phyloP scores from a whole-genome alignment of 2,113 vertebrate genomes.

The Myrmecobius fasciatus region DNA sequence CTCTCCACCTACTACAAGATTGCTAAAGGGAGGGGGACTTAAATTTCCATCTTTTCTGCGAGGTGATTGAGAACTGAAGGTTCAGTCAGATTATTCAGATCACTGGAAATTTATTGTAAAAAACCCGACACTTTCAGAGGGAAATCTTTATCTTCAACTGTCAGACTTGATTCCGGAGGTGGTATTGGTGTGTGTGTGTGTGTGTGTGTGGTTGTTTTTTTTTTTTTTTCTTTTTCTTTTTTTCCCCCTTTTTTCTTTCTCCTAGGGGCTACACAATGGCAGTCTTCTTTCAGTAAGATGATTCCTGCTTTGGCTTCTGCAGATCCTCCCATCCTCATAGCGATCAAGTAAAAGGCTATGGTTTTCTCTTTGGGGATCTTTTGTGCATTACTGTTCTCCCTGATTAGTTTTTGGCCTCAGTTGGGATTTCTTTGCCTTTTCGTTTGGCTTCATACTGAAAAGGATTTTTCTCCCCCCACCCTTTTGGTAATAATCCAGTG shows the following conservation, averaged over 20 bases:
- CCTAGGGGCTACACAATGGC: constrained; percentile 91
- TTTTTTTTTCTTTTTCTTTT: not conserved
- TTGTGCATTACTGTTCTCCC: constrained; percentile 88
- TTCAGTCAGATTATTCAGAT: constrained; percentile 82
- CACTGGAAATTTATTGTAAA: constrained; percentile 84
- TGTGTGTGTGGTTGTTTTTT: constrained; percentile 66
- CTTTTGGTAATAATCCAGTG: constrained; percentile 85
- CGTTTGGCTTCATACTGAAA: constrained; percentile 85
- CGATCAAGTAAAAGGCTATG: constrained; percentile 94
- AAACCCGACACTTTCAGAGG: constrained; percentile 82
- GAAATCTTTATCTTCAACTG: constrained; percentile 84
- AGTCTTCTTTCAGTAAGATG: constrained; percentile 93
- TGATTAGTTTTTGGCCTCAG: constrained; percentile 89
- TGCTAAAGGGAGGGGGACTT: constrained; percentile 71
- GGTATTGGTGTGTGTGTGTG: constrained; percentile 79
- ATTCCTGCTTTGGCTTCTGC: constrained; percentile 93
- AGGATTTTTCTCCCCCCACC: constrained; percentile 76
- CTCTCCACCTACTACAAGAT: constrained; percentile 68
- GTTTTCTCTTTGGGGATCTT: constrained; percentile 90
- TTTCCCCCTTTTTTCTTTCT: constrained; percentile 68
- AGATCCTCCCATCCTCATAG: constrained; percentile 95
- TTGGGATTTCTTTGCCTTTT: constrained; percentile 85
- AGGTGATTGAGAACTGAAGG: constrained; percentile 84
- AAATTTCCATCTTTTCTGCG: constrained; percentile 77
- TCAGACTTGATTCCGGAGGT: constrained; percentile 85